A percentile compares a stretch with the other conserved stretches of the same genome.
phyloP scores from a whole-genome alignment of 2,888 invertebrate genomes.

The Hesperia comma region DNA sequence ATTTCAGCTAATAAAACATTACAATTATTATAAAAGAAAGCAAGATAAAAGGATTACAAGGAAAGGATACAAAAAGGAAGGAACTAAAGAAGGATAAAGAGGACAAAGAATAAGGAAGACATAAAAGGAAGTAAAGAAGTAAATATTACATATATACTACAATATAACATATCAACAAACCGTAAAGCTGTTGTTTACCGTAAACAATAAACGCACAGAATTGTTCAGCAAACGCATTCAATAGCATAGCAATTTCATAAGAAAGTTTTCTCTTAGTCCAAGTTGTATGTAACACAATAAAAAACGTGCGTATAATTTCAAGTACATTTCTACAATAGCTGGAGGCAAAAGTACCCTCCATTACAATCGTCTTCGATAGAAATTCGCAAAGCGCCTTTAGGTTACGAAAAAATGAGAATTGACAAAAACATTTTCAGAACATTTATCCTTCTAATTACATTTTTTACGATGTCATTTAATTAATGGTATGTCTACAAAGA shows the following conservation, averaged over 20 bases:
- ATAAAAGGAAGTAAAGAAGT: too few species aligned
- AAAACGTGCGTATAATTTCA: constrained; percentile 14
- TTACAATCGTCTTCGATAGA: constrained; percentile 19
- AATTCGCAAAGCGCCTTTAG: constrained; percentile 22
- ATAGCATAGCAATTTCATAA: background rate
- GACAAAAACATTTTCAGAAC: constrained; percentile 21
- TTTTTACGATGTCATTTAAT: constrained; percentile 34
- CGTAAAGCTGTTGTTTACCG: background rate
- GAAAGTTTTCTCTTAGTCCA: constrained; percentile 2
- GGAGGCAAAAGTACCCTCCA: constrained; percentile 21
- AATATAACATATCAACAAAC: background rate
- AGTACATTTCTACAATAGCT: constrained; percentile 13
- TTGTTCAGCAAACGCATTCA: background rate
- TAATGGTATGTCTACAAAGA: constrained; percentile 35
- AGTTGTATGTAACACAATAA: constrained; percentile 7
- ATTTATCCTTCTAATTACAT: constrained; percentile 28
- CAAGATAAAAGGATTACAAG: too few species aligned
- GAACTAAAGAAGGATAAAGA: too few species aligned
- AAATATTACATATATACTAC: too few species aligned
- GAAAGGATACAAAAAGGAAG: too few species aligned
- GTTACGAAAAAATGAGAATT: constrained; percentile 26
- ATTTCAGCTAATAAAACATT: too few species aligned
- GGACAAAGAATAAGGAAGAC: too few species aligned
- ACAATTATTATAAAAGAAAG: too few species aligned
- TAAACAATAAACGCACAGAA: background rate